These are phyloP conservation scores for Strongylocentrotus purpuratus DNA, from an alignment of 35 echinoderm and acorn worm species.

Conservation along the genomic window DNA sequence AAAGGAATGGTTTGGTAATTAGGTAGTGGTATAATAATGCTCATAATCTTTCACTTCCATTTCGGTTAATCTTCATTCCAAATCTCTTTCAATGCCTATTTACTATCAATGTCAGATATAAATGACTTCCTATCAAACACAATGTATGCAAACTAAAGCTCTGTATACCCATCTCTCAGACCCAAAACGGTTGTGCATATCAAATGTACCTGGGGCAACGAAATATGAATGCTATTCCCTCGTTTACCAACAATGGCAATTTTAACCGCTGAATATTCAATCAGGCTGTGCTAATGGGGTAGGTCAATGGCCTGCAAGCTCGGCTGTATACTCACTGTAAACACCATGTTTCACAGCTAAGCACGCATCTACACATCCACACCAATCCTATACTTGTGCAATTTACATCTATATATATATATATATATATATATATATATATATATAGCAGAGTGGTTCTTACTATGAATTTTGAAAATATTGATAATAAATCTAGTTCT, in stretches of 20 bases:
- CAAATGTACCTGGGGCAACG: background rate
- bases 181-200: background rate
- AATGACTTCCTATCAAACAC: background rate
- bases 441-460: too few species aligned
- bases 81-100: background rate
- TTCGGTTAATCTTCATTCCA: background rate
- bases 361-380: too few species aligned
- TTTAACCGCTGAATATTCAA: background rate
- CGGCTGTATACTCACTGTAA: background rate
- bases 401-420: background rate
- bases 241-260: background rate
- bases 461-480: too few species aligned
- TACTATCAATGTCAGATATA: background rate
- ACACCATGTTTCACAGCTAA: background rate
- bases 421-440: too few species aligned
- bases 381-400: too few species aligned
- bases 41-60: background rate
- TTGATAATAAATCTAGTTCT: too few species aligned
- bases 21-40: background rate
- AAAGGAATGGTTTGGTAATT: background rate
- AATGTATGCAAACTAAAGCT: background rate
- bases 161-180: background rate
- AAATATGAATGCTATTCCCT: constrained; percentile 7
- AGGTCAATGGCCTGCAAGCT: background rate
- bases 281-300: background rate